Evolutionary conservation across 2,113 vertebrate species (phyloP).

Genomic region (Falco punctatus): DNA sequence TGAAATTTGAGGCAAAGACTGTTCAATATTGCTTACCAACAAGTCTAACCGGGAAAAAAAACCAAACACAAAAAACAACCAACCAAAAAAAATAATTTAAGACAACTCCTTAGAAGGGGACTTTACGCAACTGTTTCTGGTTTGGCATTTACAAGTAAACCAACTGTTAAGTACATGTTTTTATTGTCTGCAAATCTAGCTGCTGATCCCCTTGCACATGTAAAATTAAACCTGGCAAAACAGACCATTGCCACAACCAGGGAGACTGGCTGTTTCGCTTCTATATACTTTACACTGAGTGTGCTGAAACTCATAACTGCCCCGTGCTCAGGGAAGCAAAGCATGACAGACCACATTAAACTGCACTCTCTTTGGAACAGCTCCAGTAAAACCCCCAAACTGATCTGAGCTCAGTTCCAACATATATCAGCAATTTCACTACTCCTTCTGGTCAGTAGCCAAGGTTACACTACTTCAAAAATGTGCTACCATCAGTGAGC

Average conservation of each 20-base stretch:
- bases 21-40: neutral
- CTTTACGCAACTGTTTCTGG: slow-evolving; percentile 17
- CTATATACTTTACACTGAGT: neutral
- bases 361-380: neutral
- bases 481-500: neutral
- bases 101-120: slow-evolving; percentile 1
- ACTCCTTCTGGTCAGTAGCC: neutral
- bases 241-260: neutral
- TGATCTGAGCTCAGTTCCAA: neutral
- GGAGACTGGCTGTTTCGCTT: neutral
- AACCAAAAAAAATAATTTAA: neutral
- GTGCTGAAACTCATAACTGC: neutral
- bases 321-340: neutral
- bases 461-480: neutral
- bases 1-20: neutral
- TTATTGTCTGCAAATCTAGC: slow-evolving; percentile 1
- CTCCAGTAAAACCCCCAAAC: neutral
- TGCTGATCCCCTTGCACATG: neutral
- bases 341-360: neutral
- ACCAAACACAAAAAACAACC: neutral
- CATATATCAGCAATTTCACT: neutral
- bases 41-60: neutral
- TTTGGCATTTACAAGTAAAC: slow-evolving; percentile 47
- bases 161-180: slow-evolving; percentile 26
- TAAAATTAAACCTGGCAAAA: slow-evolving; percentile 27